Evolutionary conservation across 2,888 invertebrate species (phyloP).

Genomic region (Mimachlamys varia): DNA sequence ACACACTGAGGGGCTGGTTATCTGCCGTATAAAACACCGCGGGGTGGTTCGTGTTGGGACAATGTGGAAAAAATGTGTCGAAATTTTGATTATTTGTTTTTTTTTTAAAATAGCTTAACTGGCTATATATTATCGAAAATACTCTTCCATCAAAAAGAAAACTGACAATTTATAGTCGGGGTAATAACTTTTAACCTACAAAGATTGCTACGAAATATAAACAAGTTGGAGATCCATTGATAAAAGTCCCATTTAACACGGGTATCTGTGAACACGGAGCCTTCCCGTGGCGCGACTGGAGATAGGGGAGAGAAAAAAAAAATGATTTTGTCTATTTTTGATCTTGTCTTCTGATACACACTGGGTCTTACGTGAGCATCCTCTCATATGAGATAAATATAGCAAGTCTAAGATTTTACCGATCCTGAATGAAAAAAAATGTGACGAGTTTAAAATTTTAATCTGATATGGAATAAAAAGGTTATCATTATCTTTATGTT

Average conservation of each 20-base stretch:
- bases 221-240: slow-evolving; percentile 21
- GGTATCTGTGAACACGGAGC: background rate
- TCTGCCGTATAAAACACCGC: background rate
- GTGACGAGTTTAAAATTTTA: no score
- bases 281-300: background rate
- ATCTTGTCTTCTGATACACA: background rate
- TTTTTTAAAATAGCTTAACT: slow-evolving; percentile 9
- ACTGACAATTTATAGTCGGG: background rate
- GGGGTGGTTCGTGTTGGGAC: background rate
- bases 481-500: no score
- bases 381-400: no score
- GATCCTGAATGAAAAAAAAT: no score
- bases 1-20: background rate
- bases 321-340: background rate
- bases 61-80: background rate
- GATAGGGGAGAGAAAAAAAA: background rate
- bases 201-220: background rate
- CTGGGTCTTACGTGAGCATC: background rate
- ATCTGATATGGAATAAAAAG: no score
- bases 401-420: no score
- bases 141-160: slow-evolving; percentile 13
- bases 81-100: slow-evolving; percentile 28
- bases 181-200: background rate
- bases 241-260: background rate
- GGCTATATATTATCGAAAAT: background rate